Evolutionary conservation across 1,140 invertebrate genomes (phyloP), one percentile per base, ranked within the genome.

Genomic region (Drosophila kohkoa): DNA sequence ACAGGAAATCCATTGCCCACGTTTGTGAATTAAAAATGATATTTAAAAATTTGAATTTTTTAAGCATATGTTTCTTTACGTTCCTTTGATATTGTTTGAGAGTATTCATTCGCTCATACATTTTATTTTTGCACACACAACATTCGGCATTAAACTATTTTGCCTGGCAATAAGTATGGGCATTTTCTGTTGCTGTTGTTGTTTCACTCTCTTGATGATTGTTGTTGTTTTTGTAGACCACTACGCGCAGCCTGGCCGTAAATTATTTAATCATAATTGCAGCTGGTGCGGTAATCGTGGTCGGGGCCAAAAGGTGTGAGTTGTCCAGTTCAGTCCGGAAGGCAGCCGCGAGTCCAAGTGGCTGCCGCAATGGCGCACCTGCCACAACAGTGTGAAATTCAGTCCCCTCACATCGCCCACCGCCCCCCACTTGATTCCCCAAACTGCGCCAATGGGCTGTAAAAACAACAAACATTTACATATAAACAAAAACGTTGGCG

Each of bases 391-490:
- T 72, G 68, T 76, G 74, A 75, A 85, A 75, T 59, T 76, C 79
- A 49, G 68, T 58, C 16, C 6, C 32, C 32, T 32, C 32, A 8
- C 35, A 25, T 4, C 20, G 7, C 35, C 35, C 35, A 8, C 35
- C 35, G 32, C 2, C 7, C 8, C 5, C 5, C 1, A 38, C 35
- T 10, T 7, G 10, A 28, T 5, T 54, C 11, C 6, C 51, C 35
- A 10, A 38, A 35, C 13, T 30, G n/a, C 15, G 30, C 28, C 28
- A 54, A 32, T 59, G 32, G 48, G 46, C 63, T 65, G 79, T 87
- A 87, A 86, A 87, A 86, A 86, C 79, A 86, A 86, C 79, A 86
- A 82, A 70, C 64, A 77, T 64, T 57, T 79, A 60, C 63, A 70
- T 64, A 70, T 51, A 71, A 45, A 69, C 41, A 69, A 43, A 63